Conservation (phyloP, 2,888 invertebrate genomes). For the Escarpia spicata region DNA sequence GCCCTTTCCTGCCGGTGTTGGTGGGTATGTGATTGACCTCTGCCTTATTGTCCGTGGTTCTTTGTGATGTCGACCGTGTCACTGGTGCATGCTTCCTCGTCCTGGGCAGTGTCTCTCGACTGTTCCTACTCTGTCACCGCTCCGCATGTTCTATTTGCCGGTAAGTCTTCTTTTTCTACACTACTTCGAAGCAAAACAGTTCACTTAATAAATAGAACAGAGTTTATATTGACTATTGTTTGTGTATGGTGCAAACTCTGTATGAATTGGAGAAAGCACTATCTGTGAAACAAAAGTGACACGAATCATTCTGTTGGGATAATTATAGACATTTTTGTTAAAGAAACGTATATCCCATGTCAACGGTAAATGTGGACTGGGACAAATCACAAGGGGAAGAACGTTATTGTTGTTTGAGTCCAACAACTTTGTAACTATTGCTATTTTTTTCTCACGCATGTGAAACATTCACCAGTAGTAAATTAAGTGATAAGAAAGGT, state of each 20-base stretch:
- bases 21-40: neutral
- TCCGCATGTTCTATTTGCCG: neutral
- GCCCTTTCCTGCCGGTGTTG: neutral
- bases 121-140: neutral
- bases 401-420: too few relatives aligned
- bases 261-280: too few relatives aligned
- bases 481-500: neutral
- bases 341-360: too few relatives aligned
- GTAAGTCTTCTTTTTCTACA: neutral
- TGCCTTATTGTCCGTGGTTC: neutral
- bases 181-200: neutral
- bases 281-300: too few relatives aligned
- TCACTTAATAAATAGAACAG: neutral
- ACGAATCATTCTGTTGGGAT: too few relatives aligned
- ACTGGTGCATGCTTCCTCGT: neutral
- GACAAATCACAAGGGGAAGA: too few relatives aligned
- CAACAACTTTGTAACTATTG: neutral
- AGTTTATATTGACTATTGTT: neutral
- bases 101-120: neutral
- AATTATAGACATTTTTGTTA: too few relatives aligned
- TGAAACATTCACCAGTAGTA: neutral
- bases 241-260: neutral
- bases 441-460: neutral
- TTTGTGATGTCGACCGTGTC: neutral
- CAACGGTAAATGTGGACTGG: too few relatives aligned